Evolutionary conservation across 2,113 vertebrate species (phyloP), one percentile per base, ranked within the genome.

Genomic region (Actinemys pallida): DNA sequence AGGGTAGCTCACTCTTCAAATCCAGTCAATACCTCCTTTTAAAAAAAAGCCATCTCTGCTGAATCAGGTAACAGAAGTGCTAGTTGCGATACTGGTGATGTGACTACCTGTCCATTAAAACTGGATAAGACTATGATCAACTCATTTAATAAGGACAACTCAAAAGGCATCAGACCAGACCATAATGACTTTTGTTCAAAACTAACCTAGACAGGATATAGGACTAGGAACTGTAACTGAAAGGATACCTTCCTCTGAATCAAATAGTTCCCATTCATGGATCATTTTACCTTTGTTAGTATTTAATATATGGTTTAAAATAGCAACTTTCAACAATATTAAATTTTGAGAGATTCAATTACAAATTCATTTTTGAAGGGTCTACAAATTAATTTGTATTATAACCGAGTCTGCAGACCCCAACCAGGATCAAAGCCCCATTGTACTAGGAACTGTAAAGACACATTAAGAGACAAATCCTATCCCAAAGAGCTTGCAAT

Each of bases 401-500:
- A 27, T 57, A 27, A 57, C 4, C 11, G 25, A 14, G n/a, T 11
- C 29, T 83, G 45, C 92, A 89, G 62, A 29, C 3, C 2, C 0
- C 47, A 87, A 52, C 76, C 24, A 93, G 76, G 90, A 75, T 85
- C 59, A 84, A 59, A 82, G 5, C 20, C 5, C n/a, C 39, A 57
- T 83, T 86, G 13, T 59, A 47, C 92, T 31, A 90, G 27, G 39
- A 95, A 85, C 39, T 85, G 12, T n/a, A 50, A 16, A 79, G 25
- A 84, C 49, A 90, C 24, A 59, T 89, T 93, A 76, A 92, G 90
- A 81, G 8, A 90, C 47, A 54, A 83, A 78, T 84, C 27, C 25
- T 59, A 59, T 59, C 27, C 57, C 57, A 29, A 39, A 39, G 35
- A 39, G 17, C 35, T 72, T 72, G 9, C 81, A 79, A 39, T 54